phyloP scores from a whole-genome alignment of 2,113 vertebrate genomes.

The Lamprologus callipterus region DNA sequence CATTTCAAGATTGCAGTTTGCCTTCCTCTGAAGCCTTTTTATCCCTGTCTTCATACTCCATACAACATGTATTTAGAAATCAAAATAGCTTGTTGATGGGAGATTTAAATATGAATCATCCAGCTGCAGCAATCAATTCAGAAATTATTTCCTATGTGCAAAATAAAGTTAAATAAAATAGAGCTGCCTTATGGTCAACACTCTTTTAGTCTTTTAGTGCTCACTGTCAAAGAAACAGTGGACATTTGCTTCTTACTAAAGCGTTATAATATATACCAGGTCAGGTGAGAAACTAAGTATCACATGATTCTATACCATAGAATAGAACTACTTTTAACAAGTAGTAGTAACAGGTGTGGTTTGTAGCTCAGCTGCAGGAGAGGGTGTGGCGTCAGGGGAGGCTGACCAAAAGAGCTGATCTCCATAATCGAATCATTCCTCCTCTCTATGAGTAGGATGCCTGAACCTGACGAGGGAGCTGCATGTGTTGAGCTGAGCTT shows the following conservation, averaged over 20 bases:
- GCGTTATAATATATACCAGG: neutral
- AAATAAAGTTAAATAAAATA: neutral
- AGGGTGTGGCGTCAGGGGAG: neutral
- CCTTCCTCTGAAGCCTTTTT: neutral
- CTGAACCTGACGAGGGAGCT: fast-evolving
- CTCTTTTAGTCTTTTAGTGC: neutral
- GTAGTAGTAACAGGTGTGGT: neutral
- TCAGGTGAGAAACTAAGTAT: neutral
- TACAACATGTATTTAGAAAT: neutral
- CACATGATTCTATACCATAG: neutral
- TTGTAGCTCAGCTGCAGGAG: neutral
- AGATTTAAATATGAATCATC: neutral
- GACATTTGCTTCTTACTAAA: neutral
- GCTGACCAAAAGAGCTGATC: neutral
- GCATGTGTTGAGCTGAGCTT: neutral
- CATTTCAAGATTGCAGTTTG: neutral
- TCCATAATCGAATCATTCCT: neutral
- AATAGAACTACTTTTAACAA: fast-evolving
- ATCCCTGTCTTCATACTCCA: neutral
- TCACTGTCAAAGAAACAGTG: neutral
- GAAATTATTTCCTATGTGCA: neutral
- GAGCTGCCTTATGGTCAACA: neutral
- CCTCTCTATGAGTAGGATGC: neutral
- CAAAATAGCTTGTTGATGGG: neutral
- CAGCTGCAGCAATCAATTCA: neutral